Percentiles rank a stretch among this genome's conserved stretches.
Evolutionary conservation across 2,888 invertebrate species (phyloP).

Genomic region (Thymelicus acteon): DNA sequence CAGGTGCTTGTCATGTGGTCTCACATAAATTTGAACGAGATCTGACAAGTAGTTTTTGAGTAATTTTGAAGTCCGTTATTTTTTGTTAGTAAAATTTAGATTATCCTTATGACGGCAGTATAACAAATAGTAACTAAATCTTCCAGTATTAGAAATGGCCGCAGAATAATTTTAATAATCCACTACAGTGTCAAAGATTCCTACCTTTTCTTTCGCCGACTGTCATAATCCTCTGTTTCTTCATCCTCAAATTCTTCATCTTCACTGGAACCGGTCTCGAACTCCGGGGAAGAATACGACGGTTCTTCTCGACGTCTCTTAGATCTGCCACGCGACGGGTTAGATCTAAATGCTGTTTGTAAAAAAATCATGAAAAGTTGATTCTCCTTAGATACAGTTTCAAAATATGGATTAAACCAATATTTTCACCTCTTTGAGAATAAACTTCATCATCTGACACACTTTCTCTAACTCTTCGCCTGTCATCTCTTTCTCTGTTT

Average conservation of each 20-base stretch:
- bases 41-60: no score
- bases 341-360: not conserved
- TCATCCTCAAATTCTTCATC: constrained; percentile 10
- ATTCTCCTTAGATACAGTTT: no score
- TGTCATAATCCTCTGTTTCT: constrained; percentile 20
- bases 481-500: not conserved
- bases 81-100: no score
- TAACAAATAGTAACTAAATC: no score
- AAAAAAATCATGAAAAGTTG: not conserved
- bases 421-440: constrained; percentile 1
- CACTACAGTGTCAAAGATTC: not conserved
- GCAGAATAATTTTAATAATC: no score
- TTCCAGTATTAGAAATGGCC: no score
- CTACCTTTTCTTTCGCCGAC: constrained; percentile 37
- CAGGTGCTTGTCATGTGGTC: no score
- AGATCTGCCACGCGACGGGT: not conserved
- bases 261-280: constrained; percentile 14
- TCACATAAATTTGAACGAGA: no score
- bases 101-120: no score
- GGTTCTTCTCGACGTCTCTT: constrained; percentile 33
- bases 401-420: not conserved
- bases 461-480: constrained; percentile 11
- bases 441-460: not conserved
- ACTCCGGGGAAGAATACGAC: constrained; percentile 3
- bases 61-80: no score